phyloP scores from a whole-genome alignment of 2,113 vertebrate species.

The Clinocottus analis region DNA sequence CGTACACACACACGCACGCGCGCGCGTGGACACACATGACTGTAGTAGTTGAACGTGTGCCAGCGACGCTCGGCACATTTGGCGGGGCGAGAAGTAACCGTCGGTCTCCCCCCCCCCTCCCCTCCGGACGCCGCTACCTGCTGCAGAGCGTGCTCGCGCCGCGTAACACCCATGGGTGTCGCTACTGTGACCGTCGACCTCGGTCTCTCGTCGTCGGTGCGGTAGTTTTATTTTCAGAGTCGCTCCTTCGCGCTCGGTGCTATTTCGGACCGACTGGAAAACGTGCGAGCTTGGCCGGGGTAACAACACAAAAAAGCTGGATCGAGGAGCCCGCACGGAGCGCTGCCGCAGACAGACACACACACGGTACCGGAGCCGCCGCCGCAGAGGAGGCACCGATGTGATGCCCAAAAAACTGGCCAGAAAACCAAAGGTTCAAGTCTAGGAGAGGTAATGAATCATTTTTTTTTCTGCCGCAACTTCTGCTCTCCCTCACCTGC shows the following conservation, averaged over 20 bases:
- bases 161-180: constrained; percentile 55
- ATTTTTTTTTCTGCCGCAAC: not conserved
- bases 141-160: constrained; percentile 39
- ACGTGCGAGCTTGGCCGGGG: constrained; percentile 25
- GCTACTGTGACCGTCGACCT: constrained; percentile 49
- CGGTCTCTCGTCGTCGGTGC: too few species aligned
- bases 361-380: not conserved
- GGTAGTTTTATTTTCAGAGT: constrained; percentile 59
- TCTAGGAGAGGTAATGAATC: constrained; percentile 61
- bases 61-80: constrained; percentile 11
- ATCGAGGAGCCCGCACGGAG: constrained; percentile 27
- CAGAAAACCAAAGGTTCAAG: constrained; percentile 62
- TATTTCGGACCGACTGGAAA: constrained; percentile 30
- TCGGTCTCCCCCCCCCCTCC: too few species aligned
- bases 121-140: constrained; percentile 46
- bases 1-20: not conserved
- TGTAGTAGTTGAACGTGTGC: constrained; percentile 51
- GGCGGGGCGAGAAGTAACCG: constrained; percentile 14
- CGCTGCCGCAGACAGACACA: not conserved
- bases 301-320: too few species aligned
- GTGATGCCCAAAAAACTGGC: constrained; percentile 59
- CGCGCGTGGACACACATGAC: constrained; percentile 4
- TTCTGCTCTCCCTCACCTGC: not conserved
- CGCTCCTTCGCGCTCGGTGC: constrained; percentile 1
- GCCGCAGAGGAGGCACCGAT: constrained; percentile 43